A percentile compares a stretch with the other conserved stretches of the same genome.
These are phyloP conservation scores for Stichodactyla helianthus DNA, from an alignment of 64 coral and sea anemone genomes.

Conservation along the genomic window DNA sequence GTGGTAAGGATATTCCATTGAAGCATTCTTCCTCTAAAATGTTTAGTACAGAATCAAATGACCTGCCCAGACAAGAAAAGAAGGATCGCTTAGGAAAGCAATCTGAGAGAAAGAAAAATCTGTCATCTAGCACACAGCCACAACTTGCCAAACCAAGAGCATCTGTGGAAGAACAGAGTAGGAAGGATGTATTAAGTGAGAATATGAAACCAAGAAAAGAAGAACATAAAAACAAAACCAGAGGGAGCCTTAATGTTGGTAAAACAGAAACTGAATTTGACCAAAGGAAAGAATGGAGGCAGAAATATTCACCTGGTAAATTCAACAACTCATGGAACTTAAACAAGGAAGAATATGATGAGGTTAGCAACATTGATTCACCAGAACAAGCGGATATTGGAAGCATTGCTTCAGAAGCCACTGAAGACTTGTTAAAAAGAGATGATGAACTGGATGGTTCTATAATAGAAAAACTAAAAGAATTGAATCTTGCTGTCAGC, in stretches of 20 bases:
- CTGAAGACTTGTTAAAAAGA: constrained; percentile 44
- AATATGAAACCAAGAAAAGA: neutral
- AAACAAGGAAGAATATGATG: neutral
- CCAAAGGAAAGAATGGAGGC: neutral
- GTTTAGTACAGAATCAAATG: neutral
- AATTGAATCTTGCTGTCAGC: constrained; percentile 81
- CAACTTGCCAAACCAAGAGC: neutral
- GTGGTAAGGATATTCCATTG: neutral
- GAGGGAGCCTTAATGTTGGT: neutral
- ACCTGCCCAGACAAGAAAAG: neutral
- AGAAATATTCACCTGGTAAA: neutral
- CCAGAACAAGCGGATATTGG: constrained; percentile 24
- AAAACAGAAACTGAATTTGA: neutral
- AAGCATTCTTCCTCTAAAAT: neutral
- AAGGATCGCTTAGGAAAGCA: neutral
- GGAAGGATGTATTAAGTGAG: neutral
- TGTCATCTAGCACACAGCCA: neutral
- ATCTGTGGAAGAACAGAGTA: neutral
- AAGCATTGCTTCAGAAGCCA: constrained; percentile 43
- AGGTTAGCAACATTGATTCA: neutral
- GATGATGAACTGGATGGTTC: constrained; percentile 71
- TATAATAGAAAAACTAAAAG: constrained; percentile 82
- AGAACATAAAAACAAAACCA: neutral
- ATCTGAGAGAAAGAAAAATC: neutral
- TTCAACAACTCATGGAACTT: neutral